Base-by-base conservation (phyloP, 1,140 invertebrate species). In the Arion vulgaris region DNA sequence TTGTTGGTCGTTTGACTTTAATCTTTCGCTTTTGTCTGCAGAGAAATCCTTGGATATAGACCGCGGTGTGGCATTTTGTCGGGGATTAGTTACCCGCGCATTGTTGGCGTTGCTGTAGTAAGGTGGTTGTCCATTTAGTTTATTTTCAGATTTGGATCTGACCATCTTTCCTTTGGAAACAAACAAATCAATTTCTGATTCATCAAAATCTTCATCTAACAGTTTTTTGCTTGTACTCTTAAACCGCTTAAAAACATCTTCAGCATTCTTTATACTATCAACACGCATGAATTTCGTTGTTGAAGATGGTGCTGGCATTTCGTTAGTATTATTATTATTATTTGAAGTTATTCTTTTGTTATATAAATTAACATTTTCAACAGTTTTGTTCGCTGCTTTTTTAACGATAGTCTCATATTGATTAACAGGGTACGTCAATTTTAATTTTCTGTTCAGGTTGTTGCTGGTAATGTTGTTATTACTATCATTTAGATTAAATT, bases 71-170 rank as follows among this genome's bases (percentile, higher is more conserved):
- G 36, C 11, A 26, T 73, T 71, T 11, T 38, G 0, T 23, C 4
- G 11, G 2, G 26, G 15, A 26, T 5, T 72, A 57, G 9, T 39
- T 57, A 36, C 32, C 11, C 34, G 45, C 36, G 28, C 5, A 32
- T 28, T n/a, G 49, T 77, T 77, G 57, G 5, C 62, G 38, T 13
- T 13, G 17, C 17, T 17, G 69, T 28, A 19, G 0, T n/a, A 17
- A 17, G 28, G 32, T 7, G n/a, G 32, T 41, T 39, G 39, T 34
- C 49, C 71, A 39, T 51, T 28, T 26, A 84, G 76, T 39, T 74
- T 84, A 53, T 82, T 78, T 39, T 84, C 83, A 2, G 83, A 84
- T 32, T 39, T 9, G 36, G 83, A 84, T 1, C 83, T 23, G 0
- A 66, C 45, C 68, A 82, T 79, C 13, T 34, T 49, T 36, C 38